phyloP scores from a whole-genome alignment of 2,888 invertebrate genomes.

The Tipula unca region DNA sequence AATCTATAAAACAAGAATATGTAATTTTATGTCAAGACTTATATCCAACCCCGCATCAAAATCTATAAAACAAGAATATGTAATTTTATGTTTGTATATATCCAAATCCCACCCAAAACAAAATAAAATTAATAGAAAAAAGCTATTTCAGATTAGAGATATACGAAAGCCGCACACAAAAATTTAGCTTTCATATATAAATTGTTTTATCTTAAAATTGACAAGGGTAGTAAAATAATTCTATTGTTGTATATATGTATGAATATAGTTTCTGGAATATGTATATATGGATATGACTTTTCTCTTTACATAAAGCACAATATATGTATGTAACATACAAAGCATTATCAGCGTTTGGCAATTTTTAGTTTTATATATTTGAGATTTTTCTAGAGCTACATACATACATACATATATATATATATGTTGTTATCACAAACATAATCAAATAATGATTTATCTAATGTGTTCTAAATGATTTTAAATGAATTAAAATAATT shows the following conservation, averaged over 20 bases:
- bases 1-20: neutral
- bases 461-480: neutral
- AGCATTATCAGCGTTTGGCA: neutral
- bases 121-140: neutral
- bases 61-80: neutral
- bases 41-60: neutral
- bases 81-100: neutral
- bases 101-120: neutral
- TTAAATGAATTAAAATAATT: conserved; percentile 2
- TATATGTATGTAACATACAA: neutral
- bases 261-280: neutral
- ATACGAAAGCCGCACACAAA: neutral
- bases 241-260: neutral
- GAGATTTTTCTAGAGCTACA: neutral
- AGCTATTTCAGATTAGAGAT: neutral
- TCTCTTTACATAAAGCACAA: neutral
- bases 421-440: neutral
- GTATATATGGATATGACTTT: neutral
- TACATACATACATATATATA: neutral
- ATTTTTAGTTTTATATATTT: neutral
- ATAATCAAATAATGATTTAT: conserved; percentile 14
- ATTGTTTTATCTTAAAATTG: neutral
- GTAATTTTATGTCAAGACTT: neutral
- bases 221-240: neutral
- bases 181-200: neutral